Percentiles rank a stretch among this genome's conserved stretches.
Evolutionary conservation across 2,113 vertebrate species (phyloP).

Genomic region (Syrmaticus mikado): DNA sequence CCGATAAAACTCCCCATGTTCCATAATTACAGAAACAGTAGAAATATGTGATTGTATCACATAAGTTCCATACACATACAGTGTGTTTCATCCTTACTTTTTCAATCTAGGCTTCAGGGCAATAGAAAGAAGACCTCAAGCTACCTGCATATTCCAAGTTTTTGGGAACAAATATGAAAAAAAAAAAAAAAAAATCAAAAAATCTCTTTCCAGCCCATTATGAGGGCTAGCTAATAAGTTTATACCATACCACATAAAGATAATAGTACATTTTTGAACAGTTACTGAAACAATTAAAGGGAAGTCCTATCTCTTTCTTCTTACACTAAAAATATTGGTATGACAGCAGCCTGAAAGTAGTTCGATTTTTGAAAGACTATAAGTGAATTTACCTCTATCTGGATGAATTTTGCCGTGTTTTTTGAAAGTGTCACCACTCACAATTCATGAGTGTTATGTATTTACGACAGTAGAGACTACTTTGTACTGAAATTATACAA

Average conservation of each 20-base stretch:
- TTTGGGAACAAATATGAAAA: accelerated
- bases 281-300: accelerated
- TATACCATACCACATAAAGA: neutral
- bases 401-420: neutral
- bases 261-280: neutral
- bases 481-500: neutral
- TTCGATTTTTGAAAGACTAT: neutral
- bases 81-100: neutral
- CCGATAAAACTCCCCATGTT: neutral
- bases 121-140: neutral
- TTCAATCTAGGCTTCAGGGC: neutral
- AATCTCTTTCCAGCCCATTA: neutral
- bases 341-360: neutral
- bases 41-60: neutral
- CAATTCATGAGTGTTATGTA: neutral
- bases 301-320: neutral
- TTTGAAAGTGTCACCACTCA: neutral
- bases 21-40: neutral
- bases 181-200: neutral
- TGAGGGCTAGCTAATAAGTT: neutral
- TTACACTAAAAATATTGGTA: neutral
- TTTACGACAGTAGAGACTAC: neutral
- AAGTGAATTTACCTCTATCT: slow-evolving; percentile 3
- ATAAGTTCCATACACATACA: accelerated
- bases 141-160: neutral